Evolutionary conservation across 1,140 invertebrate genomes (phyloP).

Genomic region (Rhyacophila brunnea): DNA sequence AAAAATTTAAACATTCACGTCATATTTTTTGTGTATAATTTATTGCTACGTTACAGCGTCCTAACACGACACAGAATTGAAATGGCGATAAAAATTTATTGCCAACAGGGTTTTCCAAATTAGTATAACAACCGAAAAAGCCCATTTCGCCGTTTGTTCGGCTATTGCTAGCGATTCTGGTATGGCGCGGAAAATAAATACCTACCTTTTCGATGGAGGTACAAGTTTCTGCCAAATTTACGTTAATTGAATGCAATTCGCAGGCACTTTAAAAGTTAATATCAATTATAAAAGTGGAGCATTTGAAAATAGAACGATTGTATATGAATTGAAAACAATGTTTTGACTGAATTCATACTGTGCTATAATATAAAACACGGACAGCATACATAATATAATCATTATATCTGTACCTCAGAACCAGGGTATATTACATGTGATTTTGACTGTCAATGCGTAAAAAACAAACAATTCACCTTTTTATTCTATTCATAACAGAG

Average conservation of each 20-base stretch:
- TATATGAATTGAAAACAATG: too few species aligned
- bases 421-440: too few species aligned
- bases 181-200: constrained; percentile 4
- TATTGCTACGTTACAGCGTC: constrained; percentile 1
- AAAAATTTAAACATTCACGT: too few species aligned
- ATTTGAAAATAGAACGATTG: too few species aligned
- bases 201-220: not conserved
- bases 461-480: too few species aligned
- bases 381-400: too few species aligned
- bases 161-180: constrained; percentile 8
- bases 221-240: constrained; percentile 1
- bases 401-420: too few species aligned
- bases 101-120: constrained; percentile 21
- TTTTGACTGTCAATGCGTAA: too few species aligned
- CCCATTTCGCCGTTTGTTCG: not conserved
- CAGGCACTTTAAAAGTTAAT: not conserved
- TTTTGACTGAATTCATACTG: too few species aligned
- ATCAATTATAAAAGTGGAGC: not conserved
- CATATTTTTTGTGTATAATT: too few species aligned
- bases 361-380: too few species aligned
- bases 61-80: constrained; percentile 14
- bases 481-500: too few species aligned
- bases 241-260: not conserved
- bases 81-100: constrained; percentile 30
- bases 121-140: constrained; percentile 11